Base-by-base conservation (phyloP, 2,888 invertebrate genomes). In the Tenthredo mesomela region DNA sequence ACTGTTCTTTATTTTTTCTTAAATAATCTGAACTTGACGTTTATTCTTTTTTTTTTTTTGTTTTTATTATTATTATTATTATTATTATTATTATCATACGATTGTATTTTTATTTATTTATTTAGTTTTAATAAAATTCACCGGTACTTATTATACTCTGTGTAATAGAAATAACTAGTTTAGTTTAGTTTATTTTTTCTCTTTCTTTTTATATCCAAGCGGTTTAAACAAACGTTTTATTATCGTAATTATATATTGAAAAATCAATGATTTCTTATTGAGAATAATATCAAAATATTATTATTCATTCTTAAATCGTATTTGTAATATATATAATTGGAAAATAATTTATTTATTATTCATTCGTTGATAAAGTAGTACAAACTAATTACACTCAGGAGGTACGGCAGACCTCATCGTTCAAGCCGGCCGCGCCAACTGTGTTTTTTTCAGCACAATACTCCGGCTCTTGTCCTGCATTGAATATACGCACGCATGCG, bases 401-500 rank as follows among this genome's bases (percentile, higher is more conserved):
- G 84, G 84, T 78, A 80, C 80, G 25, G n/a, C 33, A 70, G 84
- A 85, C 84, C 84, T 85, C 84, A 67, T 70, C 77, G 54, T 78
- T 71, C 84, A 47, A 85, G 84, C 80, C 84, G 84, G 84, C 84
- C 77, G 65, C 84, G 84, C 84, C 84, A 85, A 85, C 84, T 85
- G 82, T 85, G 84, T 70, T 85, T 85, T 84, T 84, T 85, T 82
- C 82, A 67, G 37, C n/a, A 65, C 67, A 54, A 50, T 85, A 50
- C 77, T 70, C 82, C 80, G 84, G 80, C 70, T 85, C 70, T 85
- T 85, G 84, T 82, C 84, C 70, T 54, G 80, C 33, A 70, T 82
- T 21, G 70, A 82, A 43, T 43, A 29, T 25, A 67, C 18, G 33
- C 47, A 25, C 88, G 88, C 88, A 87, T 86, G 88, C 88, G 87